Conservation (phyloP, 2,797 vertebrate genomes). For the Psittacula derbiana region DNA sequence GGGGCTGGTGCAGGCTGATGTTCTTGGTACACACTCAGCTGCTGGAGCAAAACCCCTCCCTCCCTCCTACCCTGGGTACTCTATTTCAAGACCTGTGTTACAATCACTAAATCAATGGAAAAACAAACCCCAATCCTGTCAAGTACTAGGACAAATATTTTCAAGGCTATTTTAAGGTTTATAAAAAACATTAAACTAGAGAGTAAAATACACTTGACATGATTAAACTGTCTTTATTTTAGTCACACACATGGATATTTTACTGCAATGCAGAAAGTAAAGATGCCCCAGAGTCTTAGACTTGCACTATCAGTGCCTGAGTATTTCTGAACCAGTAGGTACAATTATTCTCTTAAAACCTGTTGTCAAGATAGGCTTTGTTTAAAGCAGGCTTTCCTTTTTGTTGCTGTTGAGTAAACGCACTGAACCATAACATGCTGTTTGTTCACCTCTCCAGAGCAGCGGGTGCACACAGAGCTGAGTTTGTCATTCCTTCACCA, state of each 20-base stretch:
- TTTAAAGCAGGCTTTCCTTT: not conserved
- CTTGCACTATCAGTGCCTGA: not conserved
- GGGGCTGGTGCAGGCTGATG: rapidly evolving
- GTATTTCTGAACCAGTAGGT: not conserved
- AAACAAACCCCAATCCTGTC: conserved; percentile 23
- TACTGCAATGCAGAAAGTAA: not conserved
- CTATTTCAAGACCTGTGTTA: conserved; percentile 16
- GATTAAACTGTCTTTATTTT: not conserved
- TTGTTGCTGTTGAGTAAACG: not conserved
- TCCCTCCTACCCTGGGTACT: not conserved
- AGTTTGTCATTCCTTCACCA: not conserved
- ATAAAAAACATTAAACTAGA: not conserved
- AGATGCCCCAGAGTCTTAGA: not conserved
- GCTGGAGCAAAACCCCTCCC: not conserved
- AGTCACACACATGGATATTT: not conserved
- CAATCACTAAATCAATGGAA: conserved; percentile 9
- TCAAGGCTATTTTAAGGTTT: conserved; percentile 37
- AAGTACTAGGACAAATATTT: conserved; percentile 48
- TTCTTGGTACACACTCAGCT: not conserved
- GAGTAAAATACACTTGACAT: not conserved
- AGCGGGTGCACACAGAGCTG: not conserved
- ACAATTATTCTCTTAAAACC: not conserved
- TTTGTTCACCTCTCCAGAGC: not conserved
- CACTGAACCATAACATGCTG: not conserved
- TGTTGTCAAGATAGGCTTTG: conserved; percentile 1